These are phyloP conservation scores for Rhinoptilus africanus DNA, from an alignment of 2,113 vertebrate genomes.

Conservation along the genomic window DNA sequence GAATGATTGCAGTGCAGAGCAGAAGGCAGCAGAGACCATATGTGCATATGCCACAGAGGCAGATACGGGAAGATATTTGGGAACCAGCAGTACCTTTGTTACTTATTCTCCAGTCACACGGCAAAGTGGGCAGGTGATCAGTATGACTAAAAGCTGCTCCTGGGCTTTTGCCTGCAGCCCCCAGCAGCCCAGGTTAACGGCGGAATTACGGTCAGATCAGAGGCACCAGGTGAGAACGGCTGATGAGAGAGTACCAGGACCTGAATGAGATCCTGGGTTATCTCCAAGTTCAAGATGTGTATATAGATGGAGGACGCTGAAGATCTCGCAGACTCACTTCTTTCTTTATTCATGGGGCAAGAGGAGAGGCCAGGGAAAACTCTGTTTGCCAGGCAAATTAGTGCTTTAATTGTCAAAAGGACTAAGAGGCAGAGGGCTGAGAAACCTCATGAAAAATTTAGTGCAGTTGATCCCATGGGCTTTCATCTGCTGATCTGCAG, in stretches of 20 bases:
- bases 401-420: neutral
- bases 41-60: neutral
- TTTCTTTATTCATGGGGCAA: neutral
- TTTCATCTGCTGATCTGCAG: neutral
- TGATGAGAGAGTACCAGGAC: neutral
- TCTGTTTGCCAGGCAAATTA: neutral
- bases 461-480: neutral
- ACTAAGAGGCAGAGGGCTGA: neutral
- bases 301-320: neutral
- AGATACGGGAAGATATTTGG: neutral
- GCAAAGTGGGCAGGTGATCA: neutral
- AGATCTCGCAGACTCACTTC: neutral
- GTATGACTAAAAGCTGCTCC: neutral
- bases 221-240: neutral
- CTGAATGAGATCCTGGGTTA: neutral
- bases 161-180: neutral
- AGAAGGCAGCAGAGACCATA: neutral
- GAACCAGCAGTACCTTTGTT: neutral
- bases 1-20: neutral
- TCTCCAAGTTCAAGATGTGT: neutral
- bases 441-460: neutral
- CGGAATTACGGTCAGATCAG: neutral
- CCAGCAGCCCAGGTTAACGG: neutral
- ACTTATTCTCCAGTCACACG: neutral
- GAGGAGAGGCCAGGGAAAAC: neutral